phyloP scores from a whole-genome alignment of 2,797 vertebrate species.

The Typhlichthys subterraneus region DNA sequence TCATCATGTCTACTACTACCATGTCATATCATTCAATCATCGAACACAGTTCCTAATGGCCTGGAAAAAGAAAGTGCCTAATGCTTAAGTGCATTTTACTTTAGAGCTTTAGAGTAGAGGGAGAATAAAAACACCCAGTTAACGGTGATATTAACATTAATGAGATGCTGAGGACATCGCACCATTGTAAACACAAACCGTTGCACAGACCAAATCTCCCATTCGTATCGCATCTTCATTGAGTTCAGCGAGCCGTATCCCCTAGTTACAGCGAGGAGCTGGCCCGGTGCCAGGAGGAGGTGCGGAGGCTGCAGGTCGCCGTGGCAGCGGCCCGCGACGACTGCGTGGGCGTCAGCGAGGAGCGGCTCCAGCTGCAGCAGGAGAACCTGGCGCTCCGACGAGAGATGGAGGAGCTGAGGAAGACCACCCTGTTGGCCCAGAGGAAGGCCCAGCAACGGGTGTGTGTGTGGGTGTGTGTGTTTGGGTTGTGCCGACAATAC shows the following conservation, averaged over 20 bases:
- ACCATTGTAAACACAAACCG: too few species aligned
- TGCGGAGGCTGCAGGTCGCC: conserved; percentile 81
- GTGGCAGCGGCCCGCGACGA: conserved; percentile 83
- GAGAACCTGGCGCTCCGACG: conserved; percentile 85
- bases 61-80: too few species aligned
- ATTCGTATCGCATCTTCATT: not conserved
- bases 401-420: conserved; percentile 86
- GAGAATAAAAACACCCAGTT: too few species aligned
- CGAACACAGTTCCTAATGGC: too few species aligned
- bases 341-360: conserved; percentile 83
- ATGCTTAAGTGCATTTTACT: too few species aligned
- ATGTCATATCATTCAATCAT: too few species aligned
- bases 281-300: conserved; percentile 84
- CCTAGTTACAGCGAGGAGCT: conserved; percentile 88
- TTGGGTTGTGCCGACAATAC: too few species aligned
- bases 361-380: conserved; percentile 88
- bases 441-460: conserved; percentile 90
- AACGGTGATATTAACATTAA: too few species aligned
- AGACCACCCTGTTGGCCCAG: conserved; percentile 77
- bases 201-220: not conserved
- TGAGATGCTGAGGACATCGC: too few species aligned
- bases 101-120: too few species aligned
- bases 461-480: not conserved
- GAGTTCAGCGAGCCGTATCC: not conserved
- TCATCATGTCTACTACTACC: too few species aligned